Conservation (phyloP, 1,140 invertebrate species). For the Drosophila leontia region DNA sequence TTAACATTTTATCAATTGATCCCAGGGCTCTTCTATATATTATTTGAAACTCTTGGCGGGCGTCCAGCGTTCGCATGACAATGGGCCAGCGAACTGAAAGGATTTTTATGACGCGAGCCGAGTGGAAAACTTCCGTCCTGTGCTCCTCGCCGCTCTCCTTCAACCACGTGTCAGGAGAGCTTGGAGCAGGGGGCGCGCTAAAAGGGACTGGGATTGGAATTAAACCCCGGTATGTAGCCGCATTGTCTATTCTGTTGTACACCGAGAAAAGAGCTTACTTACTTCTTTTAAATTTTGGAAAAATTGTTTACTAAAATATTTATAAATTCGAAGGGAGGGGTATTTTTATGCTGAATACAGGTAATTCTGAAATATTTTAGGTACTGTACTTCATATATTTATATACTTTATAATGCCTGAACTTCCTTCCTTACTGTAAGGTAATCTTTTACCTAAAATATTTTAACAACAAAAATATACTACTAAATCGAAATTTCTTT, state of each 20-base stretch:
- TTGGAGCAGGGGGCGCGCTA: conserved; percentile 26
- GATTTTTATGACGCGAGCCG: conserved; percentile 60
- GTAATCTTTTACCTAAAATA: too few relatives aligned
- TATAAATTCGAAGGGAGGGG: neutral
- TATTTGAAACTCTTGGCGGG: conserved; percentile 50
- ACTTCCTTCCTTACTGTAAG: too few relatives aligned
- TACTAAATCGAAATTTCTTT: too few relatives aligned
- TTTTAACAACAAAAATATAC: too few relatives aligned
- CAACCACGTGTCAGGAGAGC: conserved; percentile 55
- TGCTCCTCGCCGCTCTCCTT: conserved; percentile 29
- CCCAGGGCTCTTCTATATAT: conserved; percentile 13
- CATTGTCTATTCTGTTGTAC: conserved; percentile 42
- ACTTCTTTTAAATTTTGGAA: neutral
- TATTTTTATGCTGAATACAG: neutral
- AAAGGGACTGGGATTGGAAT: conserved; percentile 24
- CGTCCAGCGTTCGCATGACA: conserved; percentile 72
- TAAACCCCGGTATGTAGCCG: conserved; percentile 46
- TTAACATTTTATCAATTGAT: conserved; percentile 27
- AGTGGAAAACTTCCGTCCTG: conserved; percentile 50
- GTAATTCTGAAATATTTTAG: neutral
- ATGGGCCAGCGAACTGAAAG: conserved; percentile 42
- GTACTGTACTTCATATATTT: neutral
- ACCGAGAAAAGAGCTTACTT: neutral
- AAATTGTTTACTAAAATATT: neutral
- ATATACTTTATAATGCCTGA: too few relatives aligned